A percentile compares a stretch with the other conserved stretches of the same genome.
Evolutionary conservation across 1,140 invertebrate genomes (phyloP).

Genomic region (Pollicipes pollicipes): DNA sequence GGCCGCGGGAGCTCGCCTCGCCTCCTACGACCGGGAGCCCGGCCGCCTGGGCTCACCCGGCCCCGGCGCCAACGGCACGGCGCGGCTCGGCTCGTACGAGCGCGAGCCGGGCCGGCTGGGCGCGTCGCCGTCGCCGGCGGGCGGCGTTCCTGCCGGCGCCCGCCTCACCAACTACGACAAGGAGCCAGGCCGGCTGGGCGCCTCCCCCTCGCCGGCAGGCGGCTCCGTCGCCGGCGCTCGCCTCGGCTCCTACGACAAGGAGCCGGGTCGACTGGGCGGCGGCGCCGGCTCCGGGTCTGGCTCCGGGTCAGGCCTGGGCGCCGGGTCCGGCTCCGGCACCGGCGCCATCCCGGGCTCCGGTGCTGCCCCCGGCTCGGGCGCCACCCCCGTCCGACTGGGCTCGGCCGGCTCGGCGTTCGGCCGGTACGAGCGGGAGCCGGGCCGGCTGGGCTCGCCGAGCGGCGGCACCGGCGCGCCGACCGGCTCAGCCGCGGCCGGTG

Average conservation of each 20-base stretch:
- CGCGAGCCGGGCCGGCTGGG: constrained; percentile 1
- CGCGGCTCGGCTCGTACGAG: not conserved
- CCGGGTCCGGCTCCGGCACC: constrained; percentile 7
- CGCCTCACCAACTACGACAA: not conserved
- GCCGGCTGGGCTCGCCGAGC: constrained; percentile 5
- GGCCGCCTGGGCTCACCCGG: not conserved
- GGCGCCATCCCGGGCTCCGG: not conserved
- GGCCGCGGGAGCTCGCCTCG: too few species aligned
- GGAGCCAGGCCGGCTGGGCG: not conserved
- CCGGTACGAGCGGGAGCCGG: not conserved
- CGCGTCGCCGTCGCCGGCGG: not conserved
- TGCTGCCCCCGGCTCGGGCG: not conserved
- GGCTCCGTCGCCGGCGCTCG: not conserved
- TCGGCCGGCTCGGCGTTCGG: not conserved
- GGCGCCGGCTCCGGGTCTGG: constrained; percentile 10
- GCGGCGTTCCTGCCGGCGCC: not conserved
- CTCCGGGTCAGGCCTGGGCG: constrained; percentile 2
- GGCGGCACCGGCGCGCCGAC: too few species aligned
- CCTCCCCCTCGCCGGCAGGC: not conserved
- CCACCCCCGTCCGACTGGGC: not conserved
- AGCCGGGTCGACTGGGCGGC: not conserved
- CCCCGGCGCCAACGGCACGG: not conserved
- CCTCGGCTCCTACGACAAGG: constrained; percentile 2
- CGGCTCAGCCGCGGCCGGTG: not conserved
- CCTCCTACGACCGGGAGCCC: not conserved